Percentiles rank a stretch among this genome's conserved stretches.
phyloP scores from a whole-genome alignment of 2,797 vertebrate genomes.

The Lycodopsis pacificus region DNA sequence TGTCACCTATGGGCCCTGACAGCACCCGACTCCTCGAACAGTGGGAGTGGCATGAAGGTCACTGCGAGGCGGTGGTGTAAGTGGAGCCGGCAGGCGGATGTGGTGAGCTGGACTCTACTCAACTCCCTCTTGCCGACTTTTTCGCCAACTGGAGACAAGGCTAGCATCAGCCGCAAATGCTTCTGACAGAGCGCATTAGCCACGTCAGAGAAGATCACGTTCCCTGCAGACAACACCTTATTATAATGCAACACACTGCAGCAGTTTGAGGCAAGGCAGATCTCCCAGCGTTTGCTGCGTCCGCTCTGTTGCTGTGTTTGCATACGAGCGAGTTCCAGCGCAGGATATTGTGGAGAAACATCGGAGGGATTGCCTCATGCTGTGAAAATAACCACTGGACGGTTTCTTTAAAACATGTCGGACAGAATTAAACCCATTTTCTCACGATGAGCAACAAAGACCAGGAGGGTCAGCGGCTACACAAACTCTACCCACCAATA shows the following conservation, averaged over 20 bases:
- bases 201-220: slow-evolving; percentile 53
- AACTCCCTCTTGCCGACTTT: slow-evolving; percentile 15
- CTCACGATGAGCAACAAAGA: not conserved
- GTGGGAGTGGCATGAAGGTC: slow-evolving; percentile 55
- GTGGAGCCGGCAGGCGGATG: slow-evolving; percentile 40
- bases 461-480: not conserved
- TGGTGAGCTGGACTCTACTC: slow-evolving; percentile 16
- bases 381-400: slow-evolving; percentile 53
- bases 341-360: slow-evolving; percentile 45
- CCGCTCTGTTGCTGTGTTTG: slow-evolving; percentile 40
- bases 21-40: slow-evolving; percentile 29
- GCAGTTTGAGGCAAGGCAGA: slow-evolving; percentile 56
- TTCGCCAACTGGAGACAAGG: slow-evolving; percentile 41
- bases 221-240: slow-evolving; percentile 56
- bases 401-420: slow-evolving; percentile 58
- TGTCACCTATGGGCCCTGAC: slow-evolving; percentile 28
- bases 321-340: slow-evolving; percentile 12
- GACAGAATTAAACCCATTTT: slow-evolving; percentile 47
- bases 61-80: slow-evolving; percentile 26
- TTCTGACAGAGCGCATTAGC: slow-evolving; percentile 70
- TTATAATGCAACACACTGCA: slow-evolving; percentile 38
- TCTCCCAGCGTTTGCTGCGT: slow-evolving; percentile 22
- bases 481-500: slow-evolving; percentile 1
- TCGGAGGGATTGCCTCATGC: slow-evolving; percentile 33
- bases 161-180: slow-evolving; percentile 61